Evolutionary conservation across 2,113 vertebrate genomes (phyloP), one percentile per base, ranked within the genome.

Genomic region (Ancistrus triradiatus): DNA sequence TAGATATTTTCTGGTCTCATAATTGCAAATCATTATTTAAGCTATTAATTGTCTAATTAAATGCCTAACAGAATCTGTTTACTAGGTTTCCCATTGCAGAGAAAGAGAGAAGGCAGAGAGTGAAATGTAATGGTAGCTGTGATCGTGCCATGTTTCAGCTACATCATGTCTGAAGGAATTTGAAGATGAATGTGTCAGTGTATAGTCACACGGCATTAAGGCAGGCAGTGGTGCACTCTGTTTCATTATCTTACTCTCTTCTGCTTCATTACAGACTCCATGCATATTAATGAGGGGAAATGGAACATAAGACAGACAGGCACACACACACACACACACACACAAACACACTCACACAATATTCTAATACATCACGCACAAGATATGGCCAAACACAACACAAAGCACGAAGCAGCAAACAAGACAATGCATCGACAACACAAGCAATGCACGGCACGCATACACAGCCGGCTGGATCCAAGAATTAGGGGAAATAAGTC

Each of bases 231-330:
- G 71, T 75, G 74, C 72, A 75, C 76, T 76, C 75, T 75, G 81
- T 87, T 85, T 80, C 83, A 88, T 88, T 87, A 86, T 86, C 83
- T 82, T 83, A 82, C 82, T 83, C 79, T 84, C 82, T 85, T 83
- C 82, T 78, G 84, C 77, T 83, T 88, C 87, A 88, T 87, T 87
- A 88, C 81, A 48, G 73, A 78, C 77, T 43, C 81, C 78, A 83
- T 86, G 85, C 84, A 88, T 87, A 87, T 87, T 87, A 87, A 88
- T 86, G 82, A 66, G 76, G 77, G 78, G 82, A 84, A 88, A 86
- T 82, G 75, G 82, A 86, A 84, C 79, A 82, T 78, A 80, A 87
- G 83, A 83, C 72, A 66, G 50, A 31, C 8, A 42, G 19, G 25
- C 7, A 51, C 40, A 64, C 31, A 59, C 38, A 44, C 40, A 59